A percentile compares a stretch with the other conserved stretches of the same genome.
phyloP scores from a whole-genome alignment of 2,113 vertebrate species.

The Dendrocopos noguchii region DNA sequence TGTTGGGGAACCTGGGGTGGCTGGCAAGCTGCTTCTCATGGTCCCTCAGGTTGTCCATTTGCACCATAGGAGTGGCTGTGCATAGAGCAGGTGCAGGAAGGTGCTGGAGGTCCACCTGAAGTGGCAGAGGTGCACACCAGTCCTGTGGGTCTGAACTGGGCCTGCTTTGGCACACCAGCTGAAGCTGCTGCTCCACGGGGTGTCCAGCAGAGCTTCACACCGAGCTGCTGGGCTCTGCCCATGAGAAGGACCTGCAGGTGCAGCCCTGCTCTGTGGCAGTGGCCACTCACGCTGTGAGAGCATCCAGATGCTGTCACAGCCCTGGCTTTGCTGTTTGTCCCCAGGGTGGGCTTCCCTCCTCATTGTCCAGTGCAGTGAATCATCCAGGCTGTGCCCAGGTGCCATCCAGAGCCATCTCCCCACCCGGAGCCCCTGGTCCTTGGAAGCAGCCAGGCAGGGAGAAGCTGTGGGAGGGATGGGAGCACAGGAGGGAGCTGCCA shows the following conservation, averaged over 20 bases:
- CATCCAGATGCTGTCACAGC: background rate
- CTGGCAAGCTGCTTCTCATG: no score
- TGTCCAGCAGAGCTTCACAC: no score
- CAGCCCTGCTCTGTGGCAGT: background rate
- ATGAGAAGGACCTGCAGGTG: rapidly evolving
- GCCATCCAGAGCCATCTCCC: background rate
- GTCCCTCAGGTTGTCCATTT: no score
- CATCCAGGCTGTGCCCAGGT: rapidly evolving
- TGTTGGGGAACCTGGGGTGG: no score
- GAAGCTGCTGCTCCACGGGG: no score
- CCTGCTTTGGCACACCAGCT: no score
- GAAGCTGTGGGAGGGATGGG: rapidly evolving
- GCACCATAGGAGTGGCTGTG: no score
- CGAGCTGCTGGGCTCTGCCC: background rate
- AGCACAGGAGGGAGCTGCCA: background rate
- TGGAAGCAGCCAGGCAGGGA: background rate
- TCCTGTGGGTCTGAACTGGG: no score
- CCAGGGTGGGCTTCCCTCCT: background rate
- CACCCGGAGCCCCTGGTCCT: background rate
- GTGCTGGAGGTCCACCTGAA: no score
- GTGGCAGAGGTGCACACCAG: no score
- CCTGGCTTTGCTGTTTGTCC: background rate
- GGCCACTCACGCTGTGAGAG: background rate
- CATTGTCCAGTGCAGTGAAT: rapidly evolving
- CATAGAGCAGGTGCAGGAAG: no score